Evolutionary conservation across 2,797 vertebrate species (phyloP).

Genomic region (Parauchenoglanis punctatus): DNA sequence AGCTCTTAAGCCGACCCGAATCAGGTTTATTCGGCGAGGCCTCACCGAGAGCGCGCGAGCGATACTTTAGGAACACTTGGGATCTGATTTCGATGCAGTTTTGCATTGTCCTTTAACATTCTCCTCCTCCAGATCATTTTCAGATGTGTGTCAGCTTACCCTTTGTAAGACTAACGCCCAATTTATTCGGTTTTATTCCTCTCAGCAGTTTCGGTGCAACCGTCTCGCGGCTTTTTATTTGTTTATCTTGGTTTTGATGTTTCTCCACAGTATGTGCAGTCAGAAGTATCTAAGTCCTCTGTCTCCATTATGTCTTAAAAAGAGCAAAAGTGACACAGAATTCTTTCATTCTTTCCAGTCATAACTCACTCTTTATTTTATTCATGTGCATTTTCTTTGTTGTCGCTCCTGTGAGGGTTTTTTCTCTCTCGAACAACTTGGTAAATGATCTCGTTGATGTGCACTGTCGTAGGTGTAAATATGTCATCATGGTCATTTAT

Average conservation of each 20-base stretch:
- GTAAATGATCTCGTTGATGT: slow-evolving; percentile 60
- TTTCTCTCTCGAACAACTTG: slow-evolving; percentile 60
- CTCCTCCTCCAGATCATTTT: slow-evolving; percentile 65
- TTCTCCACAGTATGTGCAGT: slow-evolving; percentile 64
- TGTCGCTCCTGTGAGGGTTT: slow-evolving; percentile 42
- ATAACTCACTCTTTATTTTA: slow-evolving; percentile 44
- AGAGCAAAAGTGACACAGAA: slow-evolving; percentile 67
- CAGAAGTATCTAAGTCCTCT: slow-evolving; percentile 62
- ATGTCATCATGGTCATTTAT: slow-evolving; percentile 60
- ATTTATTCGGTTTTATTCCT: slow-evolving; percentile 75
- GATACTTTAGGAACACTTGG: slow-evolving; percentile 62
- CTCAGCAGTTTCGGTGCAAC: slow-evolving; percentile 67
- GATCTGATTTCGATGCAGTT: slow-evolving; percentile 71
- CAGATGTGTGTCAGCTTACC: slow-evolving; percentile 69
- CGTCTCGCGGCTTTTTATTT: slow-evolving; percentile 66
- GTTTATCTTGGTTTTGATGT: slow-evolving; percentile 61
- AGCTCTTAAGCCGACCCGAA: slow-evolving; percentile 73
- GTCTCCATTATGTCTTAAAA: slow-evolving; percentile 60
- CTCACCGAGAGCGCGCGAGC: slow-evolving; percentile 60
- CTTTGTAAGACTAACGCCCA: slow-evolving; percentile 66
- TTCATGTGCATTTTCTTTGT: slow-evolving; percentile 60
- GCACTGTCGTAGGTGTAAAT: slow-evolving; percentile 65
- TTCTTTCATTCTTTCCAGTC: slow-evolving; percentile 65
- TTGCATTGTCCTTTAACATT: slow-evolving; percentile 65
- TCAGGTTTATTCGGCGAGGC: slow-evolving; percentile 67